These are phyloP conservation scores for Phrynosoma platyrhinos DNA, from an alignment of 2,113 vertebrate species.

Conservation along the genomic window DNA sequence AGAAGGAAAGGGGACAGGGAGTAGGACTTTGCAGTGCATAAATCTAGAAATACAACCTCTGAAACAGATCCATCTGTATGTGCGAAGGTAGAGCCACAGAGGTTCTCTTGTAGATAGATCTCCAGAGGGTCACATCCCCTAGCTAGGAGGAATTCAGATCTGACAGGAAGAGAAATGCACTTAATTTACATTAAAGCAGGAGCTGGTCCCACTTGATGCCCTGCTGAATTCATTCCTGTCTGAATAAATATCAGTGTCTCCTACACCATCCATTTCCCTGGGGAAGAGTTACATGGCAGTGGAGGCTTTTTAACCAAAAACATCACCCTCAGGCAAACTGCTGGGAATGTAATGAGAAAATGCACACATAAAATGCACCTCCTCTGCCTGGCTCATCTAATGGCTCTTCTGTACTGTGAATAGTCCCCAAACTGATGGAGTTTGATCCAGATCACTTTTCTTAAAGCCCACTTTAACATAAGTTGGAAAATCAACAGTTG, in stretches of 20 bases:
- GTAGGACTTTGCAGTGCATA: neutral
- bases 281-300: conserved; percentile 1
- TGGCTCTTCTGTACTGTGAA: neutral
- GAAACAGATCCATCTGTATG: neutral
- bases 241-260: neutral
- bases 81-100: neutral
- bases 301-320: neutral
- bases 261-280: neutral
- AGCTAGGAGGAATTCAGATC: neutral
- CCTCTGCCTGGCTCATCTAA: neutral
- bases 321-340: neutral
- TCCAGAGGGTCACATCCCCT: neutral
- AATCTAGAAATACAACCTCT: neutral
- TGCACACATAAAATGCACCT: no score
- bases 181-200: neutral
- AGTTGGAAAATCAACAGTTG: neutral
- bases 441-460: neutral
- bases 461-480: neutral
- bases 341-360: neutral
- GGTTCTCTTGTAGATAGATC: neutral
- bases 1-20: neutral
- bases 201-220: neutral
- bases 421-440: neutral
- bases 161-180: neutral
- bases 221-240: neutral